Evolutionary conservation across 2,113 vertebrate genomes (phyloP), one percentile per base, ranked within the genome.

Genomic region (Syrmaticus mikado): DNA sequence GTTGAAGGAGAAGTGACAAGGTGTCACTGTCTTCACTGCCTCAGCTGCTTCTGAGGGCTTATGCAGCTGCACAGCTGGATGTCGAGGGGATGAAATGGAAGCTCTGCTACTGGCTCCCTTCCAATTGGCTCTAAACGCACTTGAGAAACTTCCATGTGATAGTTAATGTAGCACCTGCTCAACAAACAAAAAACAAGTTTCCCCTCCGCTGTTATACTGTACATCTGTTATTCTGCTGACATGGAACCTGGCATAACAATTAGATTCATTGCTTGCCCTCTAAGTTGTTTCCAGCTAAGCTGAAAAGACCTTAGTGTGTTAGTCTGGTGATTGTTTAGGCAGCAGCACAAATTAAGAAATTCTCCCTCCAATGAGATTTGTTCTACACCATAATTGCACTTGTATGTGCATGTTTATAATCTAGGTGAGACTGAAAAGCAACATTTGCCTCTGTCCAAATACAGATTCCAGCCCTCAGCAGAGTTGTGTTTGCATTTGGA

Each of bases 151-250:
- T 97, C 96, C 95, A 93, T 94, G 96, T 72, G 91, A 93, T 70
- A 94, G 92, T 85, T 91, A 62, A 96, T 67, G 90, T 88, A 96
- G 55, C 98, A 98, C 97, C 97, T 98, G 98, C 97, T 98, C 82
- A 90, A 85, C 92, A 95, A 97, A 95, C 94, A 96, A 91, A 97
- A 87, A 66, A 46, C 95, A 92, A 96, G 61, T 67, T 90, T 95
- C 66, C 67, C 74, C 82, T 93, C 61, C 80, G 90, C 93, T 17
- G 9, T 97, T 93, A 84, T 90, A 95, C 87, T 61, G 91, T 97
- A 95, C 97, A 98, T 97, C 96, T 98, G 97, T 97, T 98, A 96
- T 97, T 98, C 97, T 96, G 96, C 96, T 98, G 97, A 98, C 97
- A 92, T 90, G 94, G 95, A 97, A 97, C 96, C 95, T 79, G 85